Base-by-base conservation (phyloP, 2,888 invertebrate genomes). In the Cephalotes varians region DNA sequence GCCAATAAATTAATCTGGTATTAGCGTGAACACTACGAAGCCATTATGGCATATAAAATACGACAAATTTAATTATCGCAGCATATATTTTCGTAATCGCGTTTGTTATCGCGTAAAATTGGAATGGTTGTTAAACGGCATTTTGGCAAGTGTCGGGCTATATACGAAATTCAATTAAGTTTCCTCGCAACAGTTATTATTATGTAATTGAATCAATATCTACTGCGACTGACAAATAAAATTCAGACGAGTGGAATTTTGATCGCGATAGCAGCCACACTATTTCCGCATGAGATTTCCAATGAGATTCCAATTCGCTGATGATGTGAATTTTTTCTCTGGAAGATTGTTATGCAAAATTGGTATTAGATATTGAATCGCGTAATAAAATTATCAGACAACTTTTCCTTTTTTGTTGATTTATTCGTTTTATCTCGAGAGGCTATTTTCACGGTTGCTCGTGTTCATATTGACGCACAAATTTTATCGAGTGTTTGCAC, bases 41-140 rank as follows among this genome's bases (percentile, higher is more conserved):
- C 69, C 58, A 87, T 86, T 81, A 85, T 74, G 67, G 79, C 84
- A 67, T 88, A 88, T 88, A 81, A 88, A 77, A 81, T 64, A 40
- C 82, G 81, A 86, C 85, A 88, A 88, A 88, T 88, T 88, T 80
- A 64, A 77, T 81, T 82, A 84, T 88, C 82, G 81, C 81, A 74
- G 62, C 58, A 88, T 79, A 71, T 71, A 79, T 86, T 88, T 88
- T 83, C 80, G 83, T 86, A 88, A 86, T 88, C 83, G 80, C 76
- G 74, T 88, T 88, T 85, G 84, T 85, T 88, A 86, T 86, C 81
- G 76, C 54, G 62, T 56, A 69, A 85, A 88, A 88, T 88, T 80
- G 86, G 77, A 87, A 84, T 86, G 81, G 72, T 88, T 81, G 85
- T 86, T 88, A 83, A 86, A 76, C 72, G 73, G 80, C 67, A 88